Evolutionary conservation across 2,113 vertebrate species (phyloP).

Genomic region (Craseonycteris thonglongyai): DNA sequence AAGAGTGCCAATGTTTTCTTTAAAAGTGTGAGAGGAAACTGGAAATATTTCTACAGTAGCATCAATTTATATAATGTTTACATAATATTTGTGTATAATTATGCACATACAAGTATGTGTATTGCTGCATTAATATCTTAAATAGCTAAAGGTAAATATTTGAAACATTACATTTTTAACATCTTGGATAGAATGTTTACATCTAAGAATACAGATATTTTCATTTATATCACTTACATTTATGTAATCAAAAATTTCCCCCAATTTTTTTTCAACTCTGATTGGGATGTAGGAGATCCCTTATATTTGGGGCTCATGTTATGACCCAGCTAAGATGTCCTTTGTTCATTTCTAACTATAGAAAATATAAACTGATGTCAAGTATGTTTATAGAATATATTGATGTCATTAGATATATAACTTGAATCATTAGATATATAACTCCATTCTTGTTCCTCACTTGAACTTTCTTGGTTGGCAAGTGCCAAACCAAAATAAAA

Average conservation of each 20-base stretch:
- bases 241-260: background rate
- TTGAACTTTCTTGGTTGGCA: background rate
- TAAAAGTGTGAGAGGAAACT: background rate
- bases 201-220: background rate
- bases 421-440: background rate
- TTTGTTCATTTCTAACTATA: background rate
- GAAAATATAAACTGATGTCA: background rate
- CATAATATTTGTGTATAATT: background rate
- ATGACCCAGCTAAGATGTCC: background rate
- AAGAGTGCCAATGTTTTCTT: background rate
- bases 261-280: background rate
- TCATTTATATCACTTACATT: background rate
- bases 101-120: background rate
- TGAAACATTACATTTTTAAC: background rate
- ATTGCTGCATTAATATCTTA: background rate
- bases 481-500: background rate
- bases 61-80: background rate
- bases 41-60: background rate
- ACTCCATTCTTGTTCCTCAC: background rate
- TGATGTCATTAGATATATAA: too few relatives aligned
- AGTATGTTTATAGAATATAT: background rate
- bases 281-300: background rate
- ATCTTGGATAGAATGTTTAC: background rate
- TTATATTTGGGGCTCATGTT: background rate
- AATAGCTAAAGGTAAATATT: background rate